Evolutionary conservation across 1,140 invertebrate species (phyloP).

Genomic region (Pteromalus puparum): DNA sequence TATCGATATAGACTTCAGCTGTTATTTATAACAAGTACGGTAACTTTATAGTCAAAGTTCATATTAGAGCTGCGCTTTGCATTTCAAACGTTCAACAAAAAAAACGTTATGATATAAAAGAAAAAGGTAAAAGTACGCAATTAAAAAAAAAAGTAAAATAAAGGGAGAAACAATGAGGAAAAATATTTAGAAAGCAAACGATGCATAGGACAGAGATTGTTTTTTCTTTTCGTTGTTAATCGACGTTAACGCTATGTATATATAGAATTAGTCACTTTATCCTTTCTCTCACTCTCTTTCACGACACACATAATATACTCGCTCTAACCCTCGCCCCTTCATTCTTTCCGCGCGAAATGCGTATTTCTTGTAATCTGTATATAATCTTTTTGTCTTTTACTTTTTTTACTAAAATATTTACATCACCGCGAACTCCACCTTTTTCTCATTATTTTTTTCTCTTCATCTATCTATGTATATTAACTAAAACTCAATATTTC

Average conservation of each 20-base stretch:
- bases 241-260: constrained; percentile 47
- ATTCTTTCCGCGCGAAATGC: constrained; percentile 1
- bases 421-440: constrained; percentile 31
- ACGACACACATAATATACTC: background rate
- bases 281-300: background rate
- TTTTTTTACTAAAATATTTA: constrained; percentile 49
- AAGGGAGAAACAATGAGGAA: constrained; percentile 13
- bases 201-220: constrained; percentile 62
- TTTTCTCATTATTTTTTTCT: background rate
- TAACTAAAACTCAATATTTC: constrained; percentile 42
- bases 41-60: constrained; percentile 67
- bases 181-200: constrained; percentile 37
- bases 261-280: constrained; percentile 43
- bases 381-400: background rate
- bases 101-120: background rate
- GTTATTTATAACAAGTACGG: constrained; percentile 69
- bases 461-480: background rate
- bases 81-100: constrained; percentile 29
- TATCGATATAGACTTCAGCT: constrained; percentile 70
- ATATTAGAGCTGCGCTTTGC: constrained; percentile 63
- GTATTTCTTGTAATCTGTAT: background rate
- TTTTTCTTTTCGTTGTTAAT: constrained; percentile 67
- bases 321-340: constrained; percentile 1
- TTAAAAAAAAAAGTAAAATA: constrained; percentile 7
- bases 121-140: background rate